Conservation (phyloP, 2,797 vertebrate genomes). For the Melanotaenia parkinsoni region DNA sequence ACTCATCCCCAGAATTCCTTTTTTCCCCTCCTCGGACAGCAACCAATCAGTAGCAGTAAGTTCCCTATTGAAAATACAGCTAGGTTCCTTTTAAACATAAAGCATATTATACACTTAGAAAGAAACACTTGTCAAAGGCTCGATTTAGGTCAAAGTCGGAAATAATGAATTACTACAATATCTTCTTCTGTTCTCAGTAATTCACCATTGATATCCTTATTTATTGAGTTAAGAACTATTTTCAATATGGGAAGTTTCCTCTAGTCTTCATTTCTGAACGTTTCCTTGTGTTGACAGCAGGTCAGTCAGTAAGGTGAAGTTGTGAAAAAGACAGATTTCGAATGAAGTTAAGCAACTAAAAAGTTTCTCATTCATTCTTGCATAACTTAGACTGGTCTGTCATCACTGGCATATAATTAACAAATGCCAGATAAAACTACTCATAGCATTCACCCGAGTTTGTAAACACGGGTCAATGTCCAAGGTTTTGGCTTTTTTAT, state of each 20-base stretch:
- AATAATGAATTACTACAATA: background rate
- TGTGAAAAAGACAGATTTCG: background rate
- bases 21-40: background rate
- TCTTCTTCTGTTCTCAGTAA: background rate
- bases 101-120: background rate
- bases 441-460: background rate
- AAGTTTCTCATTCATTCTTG: slow-evolving; percentile 33
- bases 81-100: background rate
- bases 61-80: background rate
- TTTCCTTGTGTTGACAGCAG: slow-evolving; percentile 26
- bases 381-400: background rate
- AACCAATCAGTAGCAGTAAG: background rate
- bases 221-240: background rate
- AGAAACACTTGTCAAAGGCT: background rate
- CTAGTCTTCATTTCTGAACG: background rate
- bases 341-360: background rate
- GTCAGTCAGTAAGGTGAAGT: background rate
- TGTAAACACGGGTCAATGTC: background rate
- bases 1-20: background rate
- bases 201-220: background rate
- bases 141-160: background rate
- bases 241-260: slow-evolving; percentile 7
- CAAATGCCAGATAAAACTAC: background rate
- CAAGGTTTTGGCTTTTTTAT: background rate
- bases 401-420: background rate